Conservation (phyloP, 1,140 invertebrate genomes). For the Atta texana region DNA sequence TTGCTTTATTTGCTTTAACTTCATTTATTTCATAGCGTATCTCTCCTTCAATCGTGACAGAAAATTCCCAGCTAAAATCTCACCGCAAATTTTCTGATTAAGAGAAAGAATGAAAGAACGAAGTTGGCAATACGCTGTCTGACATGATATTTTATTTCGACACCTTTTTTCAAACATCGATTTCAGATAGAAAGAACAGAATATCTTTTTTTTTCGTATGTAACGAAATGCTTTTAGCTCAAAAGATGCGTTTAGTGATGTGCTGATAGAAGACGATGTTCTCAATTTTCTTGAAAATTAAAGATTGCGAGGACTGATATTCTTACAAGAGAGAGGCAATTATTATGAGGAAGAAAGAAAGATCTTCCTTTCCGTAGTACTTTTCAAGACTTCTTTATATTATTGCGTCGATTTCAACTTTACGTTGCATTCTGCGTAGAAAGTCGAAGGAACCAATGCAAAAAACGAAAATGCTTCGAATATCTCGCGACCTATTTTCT, state of each 20-base stretch:
- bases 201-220: conserved; percentile 39
- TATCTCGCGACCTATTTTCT: conserved; percentile 48
- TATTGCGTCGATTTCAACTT: conserved; percentile 39
- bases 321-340: conserved; percentile 46
- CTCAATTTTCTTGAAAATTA: conserved; percentile 56
- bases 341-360: conserved; percentile 46
- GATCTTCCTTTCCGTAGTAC: neutral
- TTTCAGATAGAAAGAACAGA: conserved; percentile 37
- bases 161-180: conserved; percentile 50
- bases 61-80: conserved; percentile 32
- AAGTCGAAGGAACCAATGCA: conserved; percentile 16
- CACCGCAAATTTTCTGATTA: conserved; percentile 55
- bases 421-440: neutral
- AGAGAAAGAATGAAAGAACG: conserved; percentile 10
- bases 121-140: conserved; percentile 7
- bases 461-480: conserved; percentile 6
- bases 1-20: conserved; percentile 27
- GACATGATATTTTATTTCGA: conserved; percentile 58
- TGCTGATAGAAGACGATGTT: conserved; percentile 50
- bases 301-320: conserved; percentile 53
- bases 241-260: conserved; percentile 56
- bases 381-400: conserved; percentile 29
- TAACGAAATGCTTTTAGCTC: conserved; percentile 57
- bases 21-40: conserved; percentile 38
- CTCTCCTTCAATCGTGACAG: neutral